A percentile compares a stretch with the other conserved stretches of the same genome.
phyloP scores from a whole-genome alignment of 2,888 invertebrate species.

The Ctenicera cuprea region DNA sequence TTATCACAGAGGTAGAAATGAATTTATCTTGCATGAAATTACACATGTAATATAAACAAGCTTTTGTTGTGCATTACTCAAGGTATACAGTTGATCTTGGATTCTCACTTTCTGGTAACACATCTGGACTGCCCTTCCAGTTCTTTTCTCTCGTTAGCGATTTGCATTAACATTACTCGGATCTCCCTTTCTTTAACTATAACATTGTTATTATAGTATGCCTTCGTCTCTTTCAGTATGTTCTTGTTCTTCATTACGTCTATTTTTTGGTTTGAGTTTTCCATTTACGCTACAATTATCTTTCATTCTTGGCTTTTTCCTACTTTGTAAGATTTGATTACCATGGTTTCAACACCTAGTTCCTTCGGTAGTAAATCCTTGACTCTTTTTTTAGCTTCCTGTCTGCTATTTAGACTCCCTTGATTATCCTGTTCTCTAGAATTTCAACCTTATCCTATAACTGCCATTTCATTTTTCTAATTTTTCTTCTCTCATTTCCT shows the following conservation, averaged over 20 bases:
- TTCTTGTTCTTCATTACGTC: neutral
- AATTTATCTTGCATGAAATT: conserved; percentile 3
- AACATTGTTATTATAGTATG: too few relatives aligned
- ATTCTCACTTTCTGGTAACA: neutral
- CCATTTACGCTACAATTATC: neutral
- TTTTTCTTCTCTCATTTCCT: too few relatives aligned
- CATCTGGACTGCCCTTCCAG: neutral
- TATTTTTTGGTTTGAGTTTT: neutral
- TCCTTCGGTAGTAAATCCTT: neutral
- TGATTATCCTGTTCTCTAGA: neutral
- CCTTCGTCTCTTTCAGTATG: neutral
- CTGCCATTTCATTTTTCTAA: too few relatives aligned
- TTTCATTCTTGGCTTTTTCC: neutral
- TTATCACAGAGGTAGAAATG: conserved; percentile 8
- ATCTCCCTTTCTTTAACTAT: neutral
- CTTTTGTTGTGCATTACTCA: too few relatives aligned
- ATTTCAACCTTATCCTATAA: neutral
- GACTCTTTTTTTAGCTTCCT: neutral
- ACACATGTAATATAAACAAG: too few relatives aligned
- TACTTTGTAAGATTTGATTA: neutral
- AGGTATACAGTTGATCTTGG: too few relatives aligned
- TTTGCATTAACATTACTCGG: neutral
- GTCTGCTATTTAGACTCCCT: neutral
- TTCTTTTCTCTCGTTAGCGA: too few relatives aligned
- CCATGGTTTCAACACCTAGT: neutral